Evolutionary conservation across 53 echinoderm and acorn worm genomes (phyloP), one percentile per base, ranked within the genome.

Genomic region (Holothuria leucospilota): DNA sequence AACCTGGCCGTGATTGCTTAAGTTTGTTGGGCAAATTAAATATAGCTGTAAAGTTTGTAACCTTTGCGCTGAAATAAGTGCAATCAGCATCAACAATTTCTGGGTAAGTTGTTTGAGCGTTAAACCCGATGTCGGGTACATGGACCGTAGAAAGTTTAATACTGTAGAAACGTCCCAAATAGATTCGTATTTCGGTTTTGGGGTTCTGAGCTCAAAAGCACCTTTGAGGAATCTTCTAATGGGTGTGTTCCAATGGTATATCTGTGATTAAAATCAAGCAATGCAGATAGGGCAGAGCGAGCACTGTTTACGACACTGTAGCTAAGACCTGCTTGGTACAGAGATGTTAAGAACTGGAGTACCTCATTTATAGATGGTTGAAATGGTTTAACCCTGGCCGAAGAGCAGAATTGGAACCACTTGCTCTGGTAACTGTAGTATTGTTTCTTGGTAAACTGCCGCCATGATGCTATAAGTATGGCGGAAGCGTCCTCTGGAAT

Each of bases 261-360:
- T n/a, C 4, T 63, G 21, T n/a, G 21, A n/a, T n/a, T n/a, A n/a
- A n/a, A n/a, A n/a, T n/a, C n/a, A n/a, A n/a, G n/a, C n/a, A n/a
- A n/a, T n/a, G 63, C 63, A 63, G 63, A 63, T 4, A 63, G 63
- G 63, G 63, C 63, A n/a, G 63, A 9, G 8, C 63, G 63, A 63
- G 63, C 63, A n/a, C 21, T 63, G 3, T 25, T 63, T 21, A 63
- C 8, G 2, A 8, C 25, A n/a, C 4, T n/a, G 63, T 63, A 63
- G 63, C 70, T 69, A 2, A 29, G 34, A 29, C 34, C 40, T 40
- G 70, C 6, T 29, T 69, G 26, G 29, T 25, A 5, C 34, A 69
- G 34, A 29, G n/a, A 4, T 69, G 70, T 10, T 24, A 69, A 29
- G 30, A 69, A 69, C 6, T 2, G 27, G 6, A 69, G 34, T 28